Evolutionary conservation across 2,888 invertebrate species (phyloP), one percentile per base, ranked within the genome.

Genomic region (Punctoribates punctum): DNA sequence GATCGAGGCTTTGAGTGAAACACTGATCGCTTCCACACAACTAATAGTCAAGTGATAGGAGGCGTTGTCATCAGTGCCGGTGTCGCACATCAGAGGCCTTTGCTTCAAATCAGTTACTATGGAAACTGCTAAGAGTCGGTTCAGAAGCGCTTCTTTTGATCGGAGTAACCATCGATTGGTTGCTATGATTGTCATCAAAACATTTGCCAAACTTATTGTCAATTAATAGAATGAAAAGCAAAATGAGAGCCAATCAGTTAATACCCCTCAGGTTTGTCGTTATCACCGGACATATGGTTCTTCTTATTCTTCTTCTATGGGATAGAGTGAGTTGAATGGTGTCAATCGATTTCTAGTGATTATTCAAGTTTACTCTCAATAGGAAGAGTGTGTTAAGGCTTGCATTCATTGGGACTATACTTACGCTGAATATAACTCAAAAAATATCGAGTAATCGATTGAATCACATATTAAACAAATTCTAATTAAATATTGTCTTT

Each of bases 261-360:
- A 65, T 65, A 34, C n/a, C 65, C 8, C 6, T 38, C 15, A 8
- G 65, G 8, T 65, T 65, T 65, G 8, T 65, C 1, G 38, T 65
- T 15, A 65, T 65, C 38, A 65, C 27, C 13, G 65, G 65, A 29
- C 65, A 65, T 38, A 3, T 65, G 17, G 65, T 65, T 29, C 29
- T 65, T 65, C 29, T 65, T 1, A 15, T 65, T 34, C 65, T 65
- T 29, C 34, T 65, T 1, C 11, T 65, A 20, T 65, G 65, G 65
- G 38, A 65, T 34, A 65, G 65, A 65, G 65, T 65, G 27, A 34
- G 65, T 65, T n/a, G 13, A 20, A 27, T 60, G 2, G 9, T 20
- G 6, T 6, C 5, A 23, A 5, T 57, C 20, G 25, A 15, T 15
- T 29, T 29, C 15, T 65, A 3, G n/a, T 38, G 27, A 27, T 65